Conservation (phyloP, 2,888 invertebrate species). For the Cylindroiulus punctatus region DNA sequence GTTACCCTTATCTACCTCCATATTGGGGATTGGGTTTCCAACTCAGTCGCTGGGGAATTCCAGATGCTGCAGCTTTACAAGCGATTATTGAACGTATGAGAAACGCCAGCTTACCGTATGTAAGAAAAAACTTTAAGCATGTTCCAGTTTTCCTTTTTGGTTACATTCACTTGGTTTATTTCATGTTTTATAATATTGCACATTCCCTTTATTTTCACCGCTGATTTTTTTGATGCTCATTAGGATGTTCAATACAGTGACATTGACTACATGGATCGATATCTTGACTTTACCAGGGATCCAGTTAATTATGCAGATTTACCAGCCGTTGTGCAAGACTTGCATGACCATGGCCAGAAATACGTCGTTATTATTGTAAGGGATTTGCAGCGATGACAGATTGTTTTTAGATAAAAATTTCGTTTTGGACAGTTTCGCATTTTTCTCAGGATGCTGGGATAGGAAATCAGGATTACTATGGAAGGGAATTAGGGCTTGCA, state of each 20-base stretch:
- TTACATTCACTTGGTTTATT: too few species aligned
- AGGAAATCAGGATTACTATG: constrained; percentile 39
- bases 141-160: too few species aligned
- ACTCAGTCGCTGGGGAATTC: constrained; percentile 74
- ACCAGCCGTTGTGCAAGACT: constrained; percentile 59
- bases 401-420: background rate
- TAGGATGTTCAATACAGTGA: constrained; percentile 64
- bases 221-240: background rate
- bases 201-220: too few species aligned
- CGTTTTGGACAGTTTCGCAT: background rate
- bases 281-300: constrained; percentile 64
- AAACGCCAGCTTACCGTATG: constrained; percentile 65
- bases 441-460: constrained; percentile 55
- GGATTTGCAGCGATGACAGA: too few species aligned
- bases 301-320: constrained; percentile 59
- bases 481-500: constrained; percentile 19
- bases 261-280: constrained; percentile 66
- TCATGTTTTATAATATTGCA: too few species aligned
- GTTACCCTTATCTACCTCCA: constrained; percentile 83
- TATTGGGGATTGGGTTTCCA: constrained; percentile 92
- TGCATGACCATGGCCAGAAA: constrained; percentile 58
- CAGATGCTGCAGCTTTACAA: constrained; percentile 59
- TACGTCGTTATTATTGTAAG: constrained; percentile 55
- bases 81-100: constrained; percentile 63
- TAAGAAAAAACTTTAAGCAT: constrained; percentile 59